Percentiles rank a stretch among this genome's conserved stretches.
phyloP scores from a whole-genome alignment of 2,113 vertebrate genomes.

The Gnathonemus echidnorhynchus region DNA sequence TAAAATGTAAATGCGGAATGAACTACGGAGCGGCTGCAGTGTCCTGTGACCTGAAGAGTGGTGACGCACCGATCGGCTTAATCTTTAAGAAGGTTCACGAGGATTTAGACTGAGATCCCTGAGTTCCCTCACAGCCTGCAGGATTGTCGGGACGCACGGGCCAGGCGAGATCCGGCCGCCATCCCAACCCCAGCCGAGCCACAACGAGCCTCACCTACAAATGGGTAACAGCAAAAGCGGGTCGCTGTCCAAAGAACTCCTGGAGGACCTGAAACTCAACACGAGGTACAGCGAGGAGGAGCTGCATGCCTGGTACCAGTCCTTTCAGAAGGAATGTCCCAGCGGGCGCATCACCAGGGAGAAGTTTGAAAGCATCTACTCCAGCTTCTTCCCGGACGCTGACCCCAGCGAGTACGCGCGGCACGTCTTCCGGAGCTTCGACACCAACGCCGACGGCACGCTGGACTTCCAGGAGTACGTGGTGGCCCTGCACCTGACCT shows the following conservation, averaged over 20 bases:
- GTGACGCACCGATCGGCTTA: constrained; percentile 60
- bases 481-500: constrained; percentile 71
- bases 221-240: constrained; percentile 74
- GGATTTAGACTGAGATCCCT: constrained; percentile 56
- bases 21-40: background rate
- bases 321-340: constrained; percentile 72
- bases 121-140: constrained; percentile 48
- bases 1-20: background rate
- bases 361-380: constrained; percentile 71
- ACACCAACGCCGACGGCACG: constrained; percentile 68
- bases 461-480: constrained; percentile 78
- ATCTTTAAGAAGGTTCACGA: constrained; percentile 59
- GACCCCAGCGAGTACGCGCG: constrained; percentile 64
- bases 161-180: background rate
- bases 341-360: constrained; percentile 61
- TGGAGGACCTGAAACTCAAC: constrained; percentile 69
- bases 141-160: background rate
- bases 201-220: constrained; percentile 4
- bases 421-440: constrained; percentile 73
- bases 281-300: constrained; percentile 66
- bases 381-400: constrained; percentile 68
- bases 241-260: constrained; percentile 65
- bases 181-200: background rate
- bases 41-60: constrained; percentile 31
- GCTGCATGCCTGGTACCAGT: constrained; percentile 66